These are phyloP conservation scores for Myotis brandtii DNA, from an alignment of 2,113 vertebrate genomes.

Conservation along the genomic window DNA sequence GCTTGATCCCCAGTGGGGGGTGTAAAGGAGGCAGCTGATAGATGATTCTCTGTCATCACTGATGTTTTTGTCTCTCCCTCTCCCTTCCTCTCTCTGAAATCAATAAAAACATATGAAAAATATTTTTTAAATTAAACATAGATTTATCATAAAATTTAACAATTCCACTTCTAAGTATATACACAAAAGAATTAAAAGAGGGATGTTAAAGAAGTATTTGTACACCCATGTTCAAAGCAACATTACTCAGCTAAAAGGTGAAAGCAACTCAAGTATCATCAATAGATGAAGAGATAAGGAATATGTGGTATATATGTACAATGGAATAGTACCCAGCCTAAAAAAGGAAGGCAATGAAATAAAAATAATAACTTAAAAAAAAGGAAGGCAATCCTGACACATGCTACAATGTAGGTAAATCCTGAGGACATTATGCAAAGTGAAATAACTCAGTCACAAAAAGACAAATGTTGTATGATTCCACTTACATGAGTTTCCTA, in stretches of 20 bases:
- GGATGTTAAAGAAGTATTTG: not conserved
- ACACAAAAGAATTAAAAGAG: not conserved
- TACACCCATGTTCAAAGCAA: not conserved
- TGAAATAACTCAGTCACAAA: not conserved
- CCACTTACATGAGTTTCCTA: not conserved
- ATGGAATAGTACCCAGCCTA: not conserved
- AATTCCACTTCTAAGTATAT: not conserved
- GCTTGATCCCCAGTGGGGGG: no score
- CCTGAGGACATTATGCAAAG: not conserved
- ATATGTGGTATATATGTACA: not conserved
- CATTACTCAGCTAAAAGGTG: not conserved
- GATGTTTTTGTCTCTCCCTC: no score
- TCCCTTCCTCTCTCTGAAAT: no score
- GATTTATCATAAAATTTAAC: not conserved
- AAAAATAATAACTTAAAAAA: no score
- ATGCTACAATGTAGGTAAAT: not conserved
- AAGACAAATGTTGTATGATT: not conserved
- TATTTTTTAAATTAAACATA: not conserved
- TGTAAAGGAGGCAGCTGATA: no score
- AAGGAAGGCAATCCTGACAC: not conserved
- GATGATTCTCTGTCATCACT: no score
- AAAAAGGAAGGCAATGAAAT: not conserved
- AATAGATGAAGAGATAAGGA: not conserved
- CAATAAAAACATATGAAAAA: no score
- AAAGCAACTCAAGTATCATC: not conserved